Evolutionary conservation across 1,140 invertebrate species (phyloP).

Genomic region (Lanistes nyassanus): DNA sequence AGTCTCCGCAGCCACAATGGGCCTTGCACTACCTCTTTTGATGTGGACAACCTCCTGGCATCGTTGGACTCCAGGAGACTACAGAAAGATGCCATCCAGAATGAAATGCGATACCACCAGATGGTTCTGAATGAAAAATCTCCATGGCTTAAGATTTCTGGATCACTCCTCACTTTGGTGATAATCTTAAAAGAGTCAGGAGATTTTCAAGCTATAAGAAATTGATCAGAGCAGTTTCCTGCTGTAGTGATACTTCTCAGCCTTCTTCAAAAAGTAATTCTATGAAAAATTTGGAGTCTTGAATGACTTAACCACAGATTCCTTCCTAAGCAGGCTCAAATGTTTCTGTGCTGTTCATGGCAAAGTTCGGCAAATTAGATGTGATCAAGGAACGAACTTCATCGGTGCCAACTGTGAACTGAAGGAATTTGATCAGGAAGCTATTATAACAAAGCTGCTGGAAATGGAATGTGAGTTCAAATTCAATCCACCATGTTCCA

Average conservation of each 20-base stretch:
- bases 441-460: neutral
- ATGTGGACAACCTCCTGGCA: too few species aligned
- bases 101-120: too few species aligned
- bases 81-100: too few species aligned
- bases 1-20: too few species aligned
- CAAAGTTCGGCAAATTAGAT: slow-evolving; percentile 25
- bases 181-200: too few species aligned
- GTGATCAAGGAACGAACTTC: slow-evolving; percentile 36
- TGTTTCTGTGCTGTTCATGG: slow-evolving; percentile 37
- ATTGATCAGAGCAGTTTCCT: neutral
- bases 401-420: slow-evolving; percentile 32
- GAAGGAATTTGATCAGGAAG: slow-evolving; percentile 3
- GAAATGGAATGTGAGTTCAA: slow-evolving; percentile 28
- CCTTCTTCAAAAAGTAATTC: neutral
- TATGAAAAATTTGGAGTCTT: slow-evolving; percentile 15
- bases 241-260: neutral
- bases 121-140: too few species aligned
- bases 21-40: too few species aligned
- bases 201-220: too few species aligned
- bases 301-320: slow-evolving; percentile 41
- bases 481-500: slow-evolving; percentile 31
- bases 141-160: too few species aligned
- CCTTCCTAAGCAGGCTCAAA: slow-evolving; percentile 37
- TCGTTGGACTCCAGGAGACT: too few species aligned
- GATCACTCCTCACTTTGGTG: too few species aligned